A percentile compares a stretch with the other conserved stretches of the same genome.
Evolutionary conservation across 1,140 invertebrate species (phyloP).

Genomic region (Tetragnatha versicolor): DNA sequence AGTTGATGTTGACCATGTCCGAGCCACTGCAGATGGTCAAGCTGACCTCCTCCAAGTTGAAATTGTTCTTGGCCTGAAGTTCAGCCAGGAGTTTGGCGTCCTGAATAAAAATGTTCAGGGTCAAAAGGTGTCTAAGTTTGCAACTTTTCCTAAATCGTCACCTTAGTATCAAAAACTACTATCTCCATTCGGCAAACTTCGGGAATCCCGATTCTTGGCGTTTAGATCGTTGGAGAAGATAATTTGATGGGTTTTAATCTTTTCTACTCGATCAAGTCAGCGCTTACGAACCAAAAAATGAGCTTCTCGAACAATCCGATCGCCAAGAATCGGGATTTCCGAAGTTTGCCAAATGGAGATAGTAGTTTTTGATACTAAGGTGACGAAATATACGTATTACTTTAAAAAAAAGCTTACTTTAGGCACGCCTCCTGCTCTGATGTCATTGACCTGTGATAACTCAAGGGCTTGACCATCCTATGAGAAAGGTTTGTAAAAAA

Average conservation of each 20-base stretch:
- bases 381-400: not conserved
- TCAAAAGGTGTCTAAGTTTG: not conserved
- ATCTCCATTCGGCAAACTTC: too few relatives aligned
- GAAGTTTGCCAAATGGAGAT: too few relatives aligned
- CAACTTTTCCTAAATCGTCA: not conserved
- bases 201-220: too few relatives aligned
- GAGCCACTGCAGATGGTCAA: conserved; percentile 98
- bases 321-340: too few relatives aligned
- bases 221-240: too few relatives aligned
- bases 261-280: too few relatives aligned
- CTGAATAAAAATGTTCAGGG: conserved; percentile 65
- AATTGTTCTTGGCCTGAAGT: conserved; percentile 70
- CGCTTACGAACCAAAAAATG: too few relatives aligned
- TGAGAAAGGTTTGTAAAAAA: too few relatives aligned
- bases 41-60: conserved; percentile 90
- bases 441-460: conserved; percentile 96
- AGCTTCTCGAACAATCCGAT: too few relatives aligned
- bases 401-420: conserved; percentile 70
- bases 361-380: not conserved
- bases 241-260: too few relatives aligned
- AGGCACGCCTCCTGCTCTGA: conserved; percentile 85
- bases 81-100: conserved; percentile 85
- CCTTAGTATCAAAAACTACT: too few relatives aligned
- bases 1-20: conserved; percentile 99
- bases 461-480: conserved; percentile 97